Evolutionary conservation across 2,113 vertebrate species (phyloP).

Genomic region (Plotosus lineatus): DNA sequence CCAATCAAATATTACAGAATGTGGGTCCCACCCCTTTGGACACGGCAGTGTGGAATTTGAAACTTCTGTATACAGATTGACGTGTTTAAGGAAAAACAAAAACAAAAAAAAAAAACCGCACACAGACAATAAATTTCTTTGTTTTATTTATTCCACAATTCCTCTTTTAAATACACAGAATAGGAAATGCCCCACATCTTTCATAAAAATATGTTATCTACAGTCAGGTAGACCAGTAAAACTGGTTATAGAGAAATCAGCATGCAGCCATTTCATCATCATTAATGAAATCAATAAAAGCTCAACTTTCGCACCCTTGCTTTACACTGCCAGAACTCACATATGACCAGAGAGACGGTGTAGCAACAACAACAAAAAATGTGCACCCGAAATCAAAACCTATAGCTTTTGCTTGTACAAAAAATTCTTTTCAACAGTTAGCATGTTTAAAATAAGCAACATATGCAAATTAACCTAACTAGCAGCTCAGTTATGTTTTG

Average conservation of each 20-base stretch:
- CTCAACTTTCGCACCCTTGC: background rate
- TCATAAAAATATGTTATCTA: slow-evolving; percentile 58
- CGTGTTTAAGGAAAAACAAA: background rate
- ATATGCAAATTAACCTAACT: background rate
- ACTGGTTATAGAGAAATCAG: slow-evolving; percentile 7
- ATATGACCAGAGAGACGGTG: background rate
- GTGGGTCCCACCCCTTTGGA: too few relatives aligned
- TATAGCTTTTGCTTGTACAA: background rate
- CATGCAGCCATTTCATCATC: slow-evolving; percentile 3
- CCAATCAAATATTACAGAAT: too few relatives aligned
- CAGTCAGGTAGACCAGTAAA: slow-evolving; percentile 39
- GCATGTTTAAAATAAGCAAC: background rate
- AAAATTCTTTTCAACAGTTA: background rate
- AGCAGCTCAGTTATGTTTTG: background rate
- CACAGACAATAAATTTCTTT: background rate
- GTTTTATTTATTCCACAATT: slow-evolving; percentile 46
- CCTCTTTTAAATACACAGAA: slow-evolving; percentile 25
- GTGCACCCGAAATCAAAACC: slow-evolving; percentile 3
- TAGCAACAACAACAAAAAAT: background rate
- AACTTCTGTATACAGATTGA: too few relatives aligned
- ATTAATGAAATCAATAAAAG: background rate
- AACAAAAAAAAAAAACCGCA: background rate
- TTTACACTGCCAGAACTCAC: background rate
- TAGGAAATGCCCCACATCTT: slow-evolving; percentile 30
- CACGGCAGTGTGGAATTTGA: too few relatives aligned